Base-by-base conservation (phyloP, 2,797 vertebrate genomes). In the Pipistrellus pipistrellus region DNA sequence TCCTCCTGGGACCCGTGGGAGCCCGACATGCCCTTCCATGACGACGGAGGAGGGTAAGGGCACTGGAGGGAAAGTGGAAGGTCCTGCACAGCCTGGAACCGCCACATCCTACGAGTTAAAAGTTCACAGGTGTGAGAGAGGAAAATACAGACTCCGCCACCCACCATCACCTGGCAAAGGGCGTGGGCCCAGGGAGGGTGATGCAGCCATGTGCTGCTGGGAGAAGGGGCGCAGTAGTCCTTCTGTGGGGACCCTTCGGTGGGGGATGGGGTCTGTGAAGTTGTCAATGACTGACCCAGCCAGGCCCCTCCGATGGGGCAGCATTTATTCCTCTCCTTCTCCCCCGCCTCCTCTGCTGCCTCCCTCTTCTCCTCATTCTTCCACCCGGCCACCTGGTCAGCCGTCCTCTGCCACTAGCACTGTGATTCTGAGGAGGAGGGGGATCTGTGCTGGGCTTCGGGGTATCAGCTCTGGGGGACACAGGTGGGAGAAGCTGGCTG, bases 11-110 rank as follows among this genome's bases (percentile, higher is more conserved):
- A 18, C 32, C 23, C 1, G 17, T 0, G 38, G 27, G 27, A 41
- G 46, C 14, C 8, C 44, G 48, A 12, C 6, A 2, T 1, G 14
- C 51, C 21, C 62, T 75, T 41, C 1, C 27, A 2, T 7, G 32
- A 30, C 0, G 2, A 1, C 0, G 15, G 21, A 4, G 30, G 38
- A 53, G 21, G 27, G 4, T 4, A 8, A 38, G 55, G 30, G 41
- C 14, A 0, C 41, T 1, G 0, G 20, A 41, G 8, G 1, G 0
- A 38, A 59, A 18, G 25, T 3, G 4, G 10, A 32, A 64, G 46
- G 48, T 3, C 27, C 72, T 59, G 27, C 2, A 2, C 6, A 5
- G 44, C 66, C 20, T 35, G 41, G 66, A 35, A 27, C 8, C 35
- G 14, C 25, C 32, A 30, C 25, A 15, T 41, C 48, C 15, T 4